These are phyloP conservation scores for Mormyrus lacerda DNA, from an alignment of 2,113 vertebrate genomes.

Conservation along the genomic window DNA sequence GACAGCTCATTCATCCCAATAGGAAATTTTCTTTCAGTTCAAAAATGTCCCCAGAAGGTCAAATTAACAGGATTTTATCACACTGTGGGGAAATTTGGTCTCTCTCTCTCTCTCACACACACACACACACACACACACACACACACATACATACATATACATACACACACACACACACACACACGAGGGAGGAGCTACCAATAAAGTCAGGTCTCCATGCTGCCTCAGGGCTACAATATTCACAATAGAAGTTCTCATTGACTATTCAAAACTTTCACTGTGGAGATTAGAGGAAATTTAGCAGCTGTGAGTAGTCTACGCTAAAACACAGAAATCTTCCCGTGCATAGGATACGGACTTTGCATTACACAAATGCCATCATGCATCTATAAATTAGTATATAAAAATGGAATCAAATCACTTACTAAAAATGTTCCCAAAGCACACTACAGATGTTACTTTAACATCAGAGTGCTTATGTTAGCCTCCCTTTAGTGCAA, in stretches of 20 bases:
- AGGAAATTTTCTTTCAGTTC: not conserved
- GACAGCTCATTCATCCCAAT: not conserved
- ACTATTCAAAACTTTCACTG: not conserved
- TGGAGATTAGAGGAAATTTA: not conserved
- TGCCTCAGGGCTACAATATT: not conserved
- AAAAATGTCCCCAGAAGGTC: not conserved
- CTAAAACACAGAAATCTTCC: not conserved
- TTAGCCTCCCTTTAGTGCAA: not conserved
- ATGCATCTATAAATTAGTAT: not conserved
- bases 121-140: too few relatives aligned
- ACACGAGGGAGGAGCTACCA: not conserved
- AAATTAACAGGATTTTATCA: not conserved
- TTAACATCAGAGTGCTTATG: not conserved
- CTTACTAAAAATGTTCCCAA: not conserved
- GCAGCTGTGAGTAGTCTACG: not conserved
- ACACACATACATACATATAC: not conserved
- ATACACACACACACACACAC: not conserved
- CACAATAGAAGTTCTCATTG: not conserved
- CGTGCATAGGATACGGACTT: not conserved
- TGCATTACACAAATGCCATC: not conserved
- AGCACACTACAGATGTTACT: not conserved
- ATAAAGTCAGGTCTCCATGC: not conserved
- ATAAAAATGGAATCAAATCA: not conserved
- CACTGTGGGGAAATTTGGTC: not conserved
- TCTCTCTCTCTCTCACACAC: accelerated